Conservation (phyloP, 2,797 vertebrate genomes). For the Gymnocypris eckloni region DNA sequence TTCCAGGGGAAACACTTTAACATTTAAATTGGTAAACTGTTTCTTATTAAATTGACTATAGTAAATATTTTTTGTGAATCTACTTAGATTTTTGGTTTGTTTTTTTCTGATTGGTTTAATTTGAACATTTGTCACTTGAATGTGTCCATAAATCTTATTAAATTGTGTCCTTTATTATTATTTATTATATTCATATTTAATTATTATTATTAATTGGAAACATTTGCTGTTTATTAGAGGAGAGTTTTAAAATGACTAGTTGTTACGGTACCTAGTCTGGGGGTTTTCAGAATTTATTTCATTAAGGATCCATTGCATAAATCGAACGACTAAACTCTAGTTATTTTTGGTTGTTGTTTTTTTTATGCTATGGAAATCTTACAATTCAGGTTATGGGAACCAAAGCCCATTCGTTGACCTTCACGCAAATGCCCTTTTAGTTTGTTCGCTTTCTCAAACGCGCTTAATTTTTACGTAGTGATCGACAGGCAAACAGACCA, state of each 20-base stretch:
- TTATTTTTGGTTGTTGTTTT: background rate
- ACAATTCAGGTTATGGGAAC: background rate
- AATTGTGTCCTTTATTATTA: background rate
- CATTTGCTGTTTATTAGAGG: background rate
- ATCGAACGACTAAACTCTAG: background rate
- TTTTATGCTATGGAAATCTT: background rate
- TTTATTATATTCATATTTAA: background rate
- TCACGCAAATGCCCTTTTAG: background rate
- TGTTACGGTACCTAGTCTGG: background rate
- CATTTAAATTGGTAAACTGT: background rate
- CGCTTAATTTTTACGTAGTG: too few species aligned
- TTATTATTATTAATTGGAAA: background rate
- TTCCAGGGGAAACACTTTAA: background rate
- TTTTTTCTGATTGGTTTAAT: too few species aligned
- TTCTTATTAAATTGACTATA: background rate
- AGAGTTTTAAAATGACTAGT: background rate
- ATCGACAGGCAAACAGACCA: too few species aligned
- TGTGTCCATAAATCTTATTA: background rate
- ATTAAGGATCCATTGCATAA: background rate
- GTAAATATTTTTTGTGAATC: too few species aligned
- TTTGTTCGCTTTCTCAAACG: background rate
- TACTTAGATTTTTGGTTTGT: too few species aligned
- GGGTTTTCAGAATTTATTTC: background rate
- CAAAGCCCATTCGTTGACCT: background rate
- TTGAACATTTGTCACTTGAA: too few species aligned